Percentiles rank a stretch among this genome's conserved stretches.
Conservation (phyloP, 1,140 invertebrate genomes). For the Panagrolaimus sp. region DNA sequence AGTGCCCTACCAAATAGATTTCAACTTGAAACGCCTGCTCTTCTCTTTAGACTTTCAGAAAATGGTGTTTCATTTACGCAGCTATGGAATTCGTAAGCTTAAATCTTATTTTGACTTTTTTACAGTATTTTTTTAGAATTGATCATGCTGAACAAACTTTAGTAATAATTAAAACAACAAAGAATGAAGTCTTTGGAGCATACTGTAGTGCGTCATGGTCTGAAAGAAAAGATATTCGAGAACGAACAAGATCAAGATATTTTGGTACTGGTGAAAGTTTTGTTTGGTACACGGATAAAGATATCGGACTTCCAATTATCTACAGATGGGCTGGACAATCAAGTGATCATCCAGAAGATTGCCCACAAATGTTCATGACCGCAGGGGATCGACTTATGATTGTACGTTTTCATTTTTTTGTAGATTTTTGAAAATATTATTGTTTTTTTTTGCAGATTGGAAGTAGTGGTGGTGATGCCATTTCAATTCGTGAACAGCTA, state of each 20-base stretch:
- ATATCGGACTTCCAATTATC: slow-evolving; percentile 44
- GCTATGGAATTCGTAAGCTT: slow-evolving; percentile 45
- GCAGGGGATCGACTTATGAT: slow-evolving; percentile 51
- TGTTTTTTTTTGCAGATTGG: slow-evolving; percentile 47
- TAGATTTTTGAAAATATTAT: not conserved
- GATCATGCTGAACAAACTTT: slow-evolving; percentile 57
- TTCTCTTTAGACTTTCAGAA: slow-evolving; percentile 53
- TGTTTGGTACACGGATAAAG: slow-evolving; percentile 42
- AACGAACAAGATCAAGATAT: slow-evolving; percentile 44
- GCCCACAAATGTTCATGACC: slow-evolving; percentile 56
- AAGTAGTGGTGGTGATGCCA: slow-evolving; percentile 54
- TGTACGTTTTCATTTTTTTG: slow-evolving; percentile 39
- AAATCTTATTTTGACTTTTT: not conserved
- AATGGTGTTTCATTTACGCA: slow-evolving; percentile 55
- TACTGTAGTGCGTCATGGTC: slow-evolving; percentile 52
- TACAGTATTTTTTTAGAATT: slow-evolving; percentile 41
- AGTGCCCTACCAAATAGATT: slow-evolving; percentile 46
- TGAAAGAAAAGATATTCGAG: slow-evolving; percentile 41
- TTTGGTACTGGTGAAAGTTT: slow-evolving; percentile 48
- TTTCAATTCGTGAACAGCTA: slow-evolving; percentile 55
- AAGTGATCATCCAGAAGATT: slow-evolving; percentile 43
- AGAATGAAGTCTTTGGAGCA: slow-evolving; percentile 53
- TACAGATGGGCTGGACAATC: slow-evolving; percentile 51
- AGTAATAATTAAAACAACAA: slow-evolving; percentile 47
- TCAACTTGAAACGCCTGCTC: slow-evolving; percentile 51